A percentile compares a stretch with the other conserved stretches of the same genome.
Conservation (phyloP, 2,113 vertebrate genomes). For the Lota lota region DNA sequence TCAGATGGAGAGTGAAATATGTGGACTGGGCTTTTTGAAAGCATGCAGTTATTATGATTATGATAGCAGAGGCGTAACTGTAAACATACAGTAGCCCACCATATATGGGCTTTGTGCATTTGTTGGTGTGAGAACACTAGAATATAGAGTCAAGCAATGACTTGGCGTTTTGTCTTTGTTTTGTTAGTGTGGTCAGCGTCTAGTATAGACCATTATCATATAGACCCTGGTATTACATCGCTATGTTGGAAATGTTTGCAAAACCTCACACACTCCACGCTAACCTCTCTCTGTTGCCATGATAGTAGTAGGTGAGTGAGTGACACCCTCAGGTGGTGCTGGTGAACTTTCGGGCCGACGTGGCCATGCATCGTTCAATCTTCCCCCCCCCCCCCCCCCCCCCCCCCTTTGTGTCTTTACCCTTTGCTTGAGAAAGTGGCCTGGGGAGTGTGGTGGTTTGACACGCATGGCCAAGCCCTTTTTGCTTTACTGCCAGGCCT, state of each 20-base stretch:
- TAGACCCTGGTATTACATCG: not conserved
- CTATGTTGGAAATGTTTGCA: not conserved
- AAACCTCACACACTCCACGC: not conserved
- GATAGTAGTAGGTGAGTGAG: not conserved
- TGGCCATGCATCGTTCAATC: too few species aligned
- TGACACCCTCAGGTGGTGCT: slow-evolving; percentile 30
- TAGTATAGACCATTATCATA: too few species aligned
- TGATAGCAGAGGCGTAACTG: not conserved
- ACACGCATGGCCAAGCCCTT: not conserved
- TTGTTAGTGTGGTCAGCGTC: too few species aligned
- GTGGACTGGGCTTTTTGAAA: not conserved
- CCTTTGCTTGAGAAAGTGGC: slow-evolving; percentile 63
- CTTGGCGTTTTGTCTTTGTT: not conserved
- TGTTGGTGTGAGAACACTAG: not conserved
- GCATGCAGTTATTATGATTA: too few species aligned
- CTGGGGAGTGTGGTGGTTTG: slow-evolving; percentile 32
- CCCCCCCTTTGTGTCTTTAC: slow-evolving; percentile 39
- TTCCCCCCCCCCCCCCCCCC: slow-evolving; percentile 28
- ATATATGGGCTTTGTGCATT: not conserved
- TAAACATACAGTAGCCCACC: not conserved
- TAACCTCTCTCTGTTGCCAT: not conserved
- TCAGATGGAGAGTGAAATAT: not conserved
- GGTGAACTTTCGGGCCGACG: slow-evolving; percentile 20
- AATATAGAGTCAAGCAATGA: not conserved
- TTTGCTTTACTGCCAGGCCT: too few species aligned